phyloP scores from a whole-genome alignment of 2,888 invertebrate genomes.

The Dicyrtoma fusca region DNA sequence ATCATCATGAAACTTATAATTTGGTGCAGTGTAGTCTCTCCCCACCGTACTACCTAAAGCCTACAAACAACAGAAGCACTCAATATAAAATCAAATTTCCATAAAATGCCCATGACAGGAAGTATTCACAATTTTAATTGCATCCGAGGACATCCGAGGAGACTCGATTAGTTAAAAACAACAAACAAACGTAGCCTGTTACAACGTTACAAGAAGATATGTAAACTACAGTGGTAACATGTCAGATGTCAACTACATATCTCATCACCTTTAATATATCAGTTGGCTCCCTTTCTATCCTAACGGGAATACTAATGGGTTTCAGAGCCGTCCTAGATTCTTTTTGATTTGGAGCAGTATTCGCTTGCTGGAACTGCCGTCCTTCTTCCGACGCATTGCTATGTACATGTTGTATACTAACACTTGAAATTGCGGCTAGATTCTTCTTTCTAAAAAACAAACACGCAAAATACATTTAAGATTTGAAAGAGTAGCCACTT shows the following conservation, averaged over 20 bases:
- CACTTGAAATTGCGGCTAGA: not conserved
- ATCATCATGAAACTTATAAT: conserved; percentile 90
- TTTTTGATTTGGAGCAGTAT: not conserved
- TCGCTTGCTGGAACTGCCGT: not conserved
- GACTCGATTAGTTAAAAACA: too few species aligned
- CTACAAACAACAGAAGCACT: conserved; percentile 57
- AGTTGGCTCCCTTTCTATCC: conserved; percentile 76
- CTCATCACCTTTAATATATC: conserved; percentile 71
- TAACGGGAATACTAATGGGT: conserved; percentile 68
- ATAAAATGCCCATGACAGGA: too few species aligned
- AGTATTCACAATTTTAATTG: too few species aligned
- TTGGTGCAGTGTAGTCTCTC: conserved; percentile 81
- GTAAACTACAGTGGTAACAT: too few species aligned
- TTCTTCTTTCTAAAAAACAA: conserved; percentile 5
- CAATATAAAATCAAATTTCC: too few species aligned
- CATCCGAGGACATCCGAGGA: too few species aligned
- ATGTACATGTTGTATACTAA: not conserved
- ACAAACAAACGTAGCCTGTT: too few species aligned
- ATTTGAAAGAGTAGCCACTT: too few species aligned
- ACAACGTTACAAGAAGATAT: too few species aligned
- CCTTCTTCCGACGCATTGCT: conserved; percentile 1
- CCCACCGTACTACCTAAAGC: conserved; percentile 78
- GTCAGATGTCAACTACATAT: not conserved
- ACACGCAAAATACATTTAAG: not conserved
- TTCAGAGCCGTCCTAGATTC: conserved; percentile 46